Evolutionary conservation across 2,888 invertebrate species (phyloP).

Genomic region (Xestia sexstrigata): DNA sequence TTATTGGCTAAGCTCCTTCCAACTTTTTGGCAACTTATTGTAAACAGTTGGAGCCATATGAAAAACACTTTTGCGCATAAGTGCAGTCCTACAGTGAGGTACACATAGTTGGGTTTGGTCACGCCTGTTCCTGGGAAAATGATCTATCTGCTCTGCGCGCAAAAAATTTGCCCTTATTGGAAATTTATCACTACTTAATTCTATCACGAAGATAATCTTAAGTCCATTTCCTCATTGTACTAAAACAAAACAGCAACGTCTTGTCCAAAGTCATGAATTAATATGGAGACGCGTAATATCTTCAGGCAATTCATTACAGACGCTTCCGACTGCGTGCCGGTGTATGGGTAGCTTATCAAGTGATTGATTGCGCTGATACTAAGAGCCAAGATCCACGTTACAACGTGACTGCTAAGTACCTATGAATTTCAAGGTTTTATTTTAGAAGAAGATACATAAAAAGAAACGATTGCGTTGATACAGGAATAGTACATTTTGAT

Average conservation of each 20-base stretch:
- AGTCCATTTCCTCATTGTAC: constrained; percentile 29
- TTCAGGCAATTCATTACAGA: constrained; percentile 66
- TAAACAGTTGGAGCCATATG: too few species aligned
- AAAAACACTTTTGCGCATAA: too few species aligned
- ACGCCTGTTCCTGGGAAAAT: too few species aligned
- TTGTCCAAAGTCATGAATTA: constrained; percentile 63
- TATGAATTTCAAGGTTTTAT: constrained; percentile 49
- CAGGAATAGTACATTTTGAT: too few species aligned
- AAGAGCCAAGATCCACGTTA: constrained; percentile 56
- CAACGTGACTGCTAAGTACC: constrained; percentile 40
- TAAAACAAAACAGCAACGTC: constrained; percentile 39
- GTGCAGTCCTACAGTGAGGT: too few species aligned
- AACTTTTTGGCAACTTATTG: too few species aligned
- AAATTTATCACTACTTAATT: background rate
- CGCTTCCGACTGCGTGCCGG: constrained; percentile 67
- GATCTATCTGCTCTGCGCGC: too few species aligned
- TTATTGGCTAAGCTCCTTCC: too few species aligned
- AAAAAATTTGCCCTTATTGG: too few species aligned
- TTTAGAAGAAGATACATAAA: background rate
- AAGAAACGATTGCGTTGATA: background rate
- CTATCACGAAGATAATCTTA: constrained; percentile 25
- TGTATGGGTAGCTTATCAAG: constrained; percentile 69
- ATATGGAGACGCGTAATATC: constrained; percentile 64
- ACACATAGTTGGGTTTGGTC: too few species aligned
- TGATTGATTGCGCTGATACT: constrained; percentile 69